Conservation (phyloP, 1,140 invertebrate species). For the Bombyx mandarina region DNA sequence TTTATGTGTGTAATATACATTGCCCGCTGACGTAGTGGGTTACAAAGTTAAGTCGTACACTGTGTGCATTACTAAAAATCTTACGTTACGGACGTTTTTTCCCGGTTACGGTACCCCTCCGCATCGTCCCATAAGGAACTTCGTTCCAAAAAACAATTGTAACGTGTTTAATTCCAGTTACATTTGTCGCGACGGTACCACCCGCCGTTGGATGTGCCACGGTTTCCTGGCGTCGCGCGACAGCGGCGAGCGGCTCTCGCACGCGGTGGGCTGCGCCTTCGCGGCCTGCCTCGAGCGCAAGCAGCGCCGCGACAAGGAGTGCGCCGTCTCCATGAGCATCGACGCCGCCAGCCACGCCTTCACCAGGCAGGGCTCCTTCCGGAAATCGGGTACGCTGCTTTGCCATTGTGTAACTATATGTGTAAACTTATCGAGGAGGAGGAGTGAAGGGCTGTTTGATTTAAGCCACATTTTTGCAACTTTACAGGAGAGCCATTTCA, state of each 20-base stretch:
- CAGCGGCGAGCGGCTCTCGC: slow-evolving; percentile 96
- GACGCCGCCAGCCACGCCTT: slow-evolving; percentile 96
- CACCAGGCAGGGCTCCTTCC: slow-evolving; percentile 92
- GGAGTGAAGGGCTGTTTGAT: too few species aligned
- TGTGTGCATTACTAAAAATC: too few species aligned
- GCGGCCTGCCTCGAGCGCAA: slow-evolving; percentile 98
- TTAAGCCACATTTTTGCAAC: too few species aligned
- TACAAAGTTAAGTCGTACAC: too few species aligned
- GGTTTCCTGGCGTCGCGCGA: slow-evolving; percentile 97
- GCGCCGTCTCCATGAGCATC: slow-evolving; percentile 93
- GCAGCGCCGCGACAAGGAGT: slow-evolving; percentile 97
- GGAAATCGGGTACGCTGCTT: slow-evolving; percentile 65
- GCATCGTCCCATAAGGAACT: too few species aligned
- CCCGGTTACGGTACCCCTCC: too few species aligned
- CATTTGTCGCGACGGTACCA: slow-evolving; percentile 75
- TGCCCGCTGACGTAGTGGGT: too few species aligned
- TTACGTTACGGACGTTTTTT: too few species aligned
- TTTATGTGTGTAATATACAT: too few species aligned
- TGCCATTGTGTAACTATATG: too few species aligned
- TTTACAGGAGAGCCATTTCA: too few species aligned
- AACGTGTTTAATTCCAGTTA: slow-evolving; percentile 53
- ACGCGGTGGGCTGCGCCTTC: slow-evolving; percentile 99
- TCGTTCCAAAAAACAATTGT: neutral
- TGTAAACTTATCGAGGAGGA: too few species aligned
- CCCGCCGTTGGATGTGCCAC: slow-evolving; percentile 98